A percentile compares a stretch with the other conserved stretches of the same genome.
Evolutionary conservation across 2,113 vertebrate genomes (phyloP).

Genomic region (Lophura nycthemera): DNA sequence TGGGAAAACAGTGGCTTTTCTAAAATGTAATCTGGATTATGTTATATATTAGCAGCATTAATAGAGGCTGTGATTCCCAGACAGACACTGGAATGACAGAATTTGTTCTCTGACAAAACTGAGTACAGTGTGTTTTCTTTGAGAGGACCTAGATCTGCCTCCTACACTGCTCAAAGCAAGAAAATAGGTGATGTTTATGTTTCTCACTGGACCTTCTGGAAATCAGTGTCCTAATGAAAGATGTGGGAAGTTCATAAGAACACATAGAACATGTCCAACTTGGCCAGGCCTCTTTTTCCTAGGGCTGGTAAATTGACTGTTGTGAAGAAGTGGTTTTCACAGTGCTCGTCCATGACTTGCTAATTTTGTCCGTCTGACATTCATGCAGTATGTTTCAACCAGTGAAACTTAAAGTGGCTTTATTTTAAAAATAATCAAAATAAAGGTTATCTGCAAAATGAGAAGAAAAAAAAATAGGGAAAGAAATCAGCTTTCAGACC

Average conservation of each 20-base stretch:
- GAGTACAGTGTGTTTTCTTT: background rate
- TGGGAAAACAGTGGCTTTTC: background rate
- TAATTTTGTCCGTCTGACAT: background rate
- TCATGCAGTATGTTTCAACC: background rate
- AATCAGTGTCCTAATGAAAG: background rate
- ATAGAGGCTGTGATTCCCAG: background rate
- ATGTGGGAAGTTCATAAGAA: background rate
- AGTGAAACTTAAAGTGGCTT: background rate
- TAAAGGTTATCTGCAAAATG: background rate
- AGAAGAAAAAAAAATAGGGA: background rate
- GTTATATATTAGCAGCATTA: background rate
- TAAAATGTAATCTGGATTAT: background rate
- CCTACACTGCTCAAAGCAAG: background rate
- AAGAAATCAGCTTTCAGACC: background rate
- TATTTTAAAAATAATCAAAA: background rate
- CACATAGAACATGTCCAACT: background rate
- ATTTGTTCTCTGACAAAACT: background rate
- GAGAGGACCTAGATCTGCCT: background rate
- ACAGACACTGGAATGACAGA: background rate
- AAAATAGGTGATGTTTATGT: background rate
- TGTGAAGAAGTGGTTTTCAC: background rate
- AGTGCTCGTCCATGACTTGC: background rate
- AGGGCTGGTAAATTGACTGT: background rate
- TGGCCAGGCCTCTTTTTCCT: background rate
- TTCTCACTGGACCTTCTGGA: background rate